These are phyloP conservation scores for Boloria euphrosyne DNA, from an alignment of 2,888 invertebrate genomes.

Conservation along the genomic window DNA sequence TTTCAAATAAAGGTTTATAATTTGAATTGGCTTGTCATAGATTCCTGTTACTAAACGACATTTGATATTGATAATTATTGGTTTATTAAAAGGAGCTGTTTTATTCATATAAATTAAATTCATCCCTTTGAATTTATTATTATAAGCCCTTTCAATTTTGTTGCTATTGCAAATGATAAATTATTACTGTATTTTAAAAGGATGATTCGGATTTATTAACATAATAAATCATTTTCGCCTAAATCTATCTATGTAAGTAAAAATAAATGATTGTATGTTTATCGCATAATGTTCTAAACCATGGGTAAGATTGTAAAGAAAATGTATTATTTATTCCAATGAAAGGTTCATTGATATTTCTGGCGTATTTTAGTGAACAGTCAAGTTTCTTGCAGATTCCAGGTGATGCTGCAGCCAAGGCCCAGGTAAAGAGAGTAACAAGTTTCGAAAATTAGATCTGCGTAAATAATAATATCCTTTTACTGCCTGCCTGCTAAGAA, in stretches of 20 bases:
- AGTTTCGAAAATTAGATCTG: too few relatives aligned
- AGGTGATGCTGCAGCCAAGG: too few relatives aligned
- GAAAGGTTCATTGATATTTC: too few relatives aligned
- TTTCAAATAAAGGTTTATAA: not conserved
- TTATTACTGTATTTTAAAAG: slow-evolving; percentile 43
- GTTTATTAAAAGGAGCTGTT: slow-evolving; percentile 31
- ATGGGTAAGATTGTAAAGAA: too few relatives aligned
- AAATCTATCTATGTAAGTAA: not conserved
- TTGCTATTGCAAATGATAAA: slow-evolving; percentile 50
- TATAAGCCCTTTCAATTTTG: slow-evolving; percentile 46
- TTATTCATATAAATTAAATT: slow-evolving; percentile 18
- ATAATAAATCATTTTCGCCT: not conserved
- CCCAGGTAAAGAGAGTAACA: too few relatives aligned
- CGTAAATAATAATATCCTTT: too few relatives aligned
- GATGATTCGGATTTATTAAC: slow-evolving; percentile 13
- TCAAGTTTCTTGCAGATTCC: too few relatives aligned
- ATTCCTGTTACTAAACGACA: slow-evolving; percentile 1
- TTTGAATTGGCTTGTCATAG: not conserved
- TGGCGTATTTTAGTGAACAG: too few relatives aligned
- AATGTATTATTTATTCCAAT: too few relatives aligned
- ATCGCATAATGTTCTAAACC: too few relatives aligned
- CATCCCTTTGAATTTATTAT: slow-evolving; percentile 26
- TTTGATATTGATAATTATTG: slow-evolving; percentile 9
- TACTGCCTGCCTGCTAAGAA: too few relatives aligned
- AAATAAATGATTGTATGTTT: too few relatives aligned